These are phyloP conservation scores for Myiothlypis coronata DNA, from an alignment of 2,797 vertebrate species.

Conservation along the genomic window DNA sequence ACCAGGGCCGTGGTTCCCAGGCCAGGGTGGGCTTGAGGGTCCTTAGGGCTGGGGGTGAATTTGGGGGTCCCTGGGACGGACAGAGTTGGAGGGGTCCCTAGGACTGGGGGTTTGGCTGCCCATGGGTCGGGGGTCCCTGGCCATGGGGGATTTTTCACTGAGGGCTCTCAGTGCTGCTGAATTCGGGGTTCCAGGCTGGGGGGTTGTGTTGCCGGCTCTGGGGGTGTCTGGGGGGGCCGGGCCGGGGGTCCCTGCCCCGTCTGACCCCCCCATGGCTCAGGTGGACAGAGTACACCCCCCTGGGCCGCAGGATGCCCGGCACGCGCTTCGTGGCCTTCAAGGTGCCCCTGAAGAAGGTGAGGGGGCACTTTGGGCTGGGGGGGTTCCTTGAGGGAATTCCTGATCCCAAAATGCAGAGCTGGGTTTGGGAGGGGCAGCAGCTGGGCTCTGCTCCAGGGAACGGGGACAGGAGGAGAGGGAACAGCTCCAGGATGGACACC, in stretches of 20 bases:
- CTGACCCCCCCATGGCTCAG: constrained; percentile 35
- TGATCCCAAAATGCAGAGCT: background rate
- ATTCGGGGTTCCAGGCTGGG: rapidly evolving
- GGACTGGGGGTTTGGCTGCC: background rate
- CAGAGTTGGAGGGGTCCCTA: too few species aligned
- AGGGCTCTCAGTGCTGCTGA: background rate
- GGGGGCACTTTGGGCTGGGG: rapidly evolving
- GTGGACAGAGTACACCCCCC: constrained; percentile 83
- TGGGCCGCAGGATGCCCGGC: constrained; percentile 83
- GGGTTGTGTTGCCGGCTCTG: rapidly evolving
- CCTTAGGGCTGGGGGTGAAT: too few species aligned
- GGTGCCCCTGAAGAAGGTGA: constrained; percentile 83
- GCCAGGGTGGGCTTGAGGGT: background rate
- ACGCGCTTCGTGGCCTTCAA: constrained; percentile 93
- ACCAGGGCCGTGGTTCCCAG: too few species aligned
- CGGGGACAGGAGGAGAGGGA: background rate
- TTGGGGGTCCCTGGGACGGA: too few species aligned
- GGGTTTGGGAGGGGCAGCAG: too few species aligned
- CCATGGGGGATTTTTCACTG: background rate
- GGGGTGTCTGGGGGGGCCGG: background rate
- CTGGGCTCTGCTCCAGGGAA: background rate
- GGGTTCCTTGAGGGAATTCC: background rate
- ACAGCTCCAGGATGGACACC: too few species aligned
- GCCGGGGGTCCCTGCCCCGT: rapidly evolving
- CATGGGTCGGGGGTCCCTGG: too few species aligned